phyloP scores from a whole-genome alignment of 2,888 invertebrate species.

The Anthophora plumipes region DNA sequence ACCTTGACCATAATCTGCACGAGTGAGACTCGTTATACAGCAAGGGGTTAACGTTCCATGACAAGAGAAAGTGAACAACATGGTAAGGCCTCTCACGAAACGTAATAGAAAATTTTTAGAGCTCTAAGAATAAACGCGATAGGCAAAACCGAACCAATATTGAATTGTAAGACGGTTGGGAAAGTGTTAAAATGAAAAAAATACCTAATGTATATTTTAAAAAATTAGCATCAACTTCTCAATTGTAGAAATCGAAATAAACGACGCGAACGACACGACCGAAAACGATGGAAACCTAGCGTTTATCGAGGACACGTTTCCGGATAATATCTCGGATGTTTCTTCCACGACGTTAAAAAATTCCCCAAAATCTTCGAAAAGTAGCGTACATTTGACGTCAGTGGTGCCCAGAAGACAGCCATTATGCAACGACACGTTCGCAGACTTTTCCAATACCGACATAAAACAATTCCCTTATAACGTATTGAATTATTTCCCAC shows the following conservation, averaged over 20 bases:
- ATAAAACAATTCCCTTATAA: slow-evolving; percentile 70
- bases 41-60: too few species aligned
- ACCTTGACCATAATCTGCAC: too few species aligned
- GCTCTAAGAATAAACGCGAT: too few species aligned
- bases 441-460: slow-evolving; percentile 67
- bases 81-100: too few species aligned
- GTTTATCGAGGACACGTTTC: slow-evolving; percentile 59
- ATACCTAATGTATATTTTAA: neutral
- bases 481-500: slow-evolving; percentile 63
- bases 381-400: slow-evolving; percentile 19
- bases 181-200: too few species aligned
- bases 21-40: too few species aligned
- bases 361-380: slow-evolving; percentile 29
- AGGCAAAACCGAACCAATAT: too few species aligned
- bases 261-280: slow-evolving; percentile 12
- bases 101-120: too few species aligned
- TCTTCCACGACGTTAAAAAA: slow-evolving; percentile 62
- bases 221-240: neutral
- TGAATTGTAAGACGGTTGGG: too few species aligned
- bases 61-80: too few species aligned
- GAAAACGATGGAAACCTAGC: slow-evolving; percentile 43
- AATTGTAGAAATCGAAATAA: slow-evolving; percentile 23
- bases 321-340: slow-evolving; percentile 66
- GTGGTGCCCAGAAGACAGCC: slow-evolving; percentile 60
- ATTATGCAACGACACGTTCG: slow-evolving; percentile 68